These are phyloP conservation scores for Trissonchulus sp. DNA, from an alignment of 2,888 invertebrate genomes.

Conservation along the genomic window DNA sequence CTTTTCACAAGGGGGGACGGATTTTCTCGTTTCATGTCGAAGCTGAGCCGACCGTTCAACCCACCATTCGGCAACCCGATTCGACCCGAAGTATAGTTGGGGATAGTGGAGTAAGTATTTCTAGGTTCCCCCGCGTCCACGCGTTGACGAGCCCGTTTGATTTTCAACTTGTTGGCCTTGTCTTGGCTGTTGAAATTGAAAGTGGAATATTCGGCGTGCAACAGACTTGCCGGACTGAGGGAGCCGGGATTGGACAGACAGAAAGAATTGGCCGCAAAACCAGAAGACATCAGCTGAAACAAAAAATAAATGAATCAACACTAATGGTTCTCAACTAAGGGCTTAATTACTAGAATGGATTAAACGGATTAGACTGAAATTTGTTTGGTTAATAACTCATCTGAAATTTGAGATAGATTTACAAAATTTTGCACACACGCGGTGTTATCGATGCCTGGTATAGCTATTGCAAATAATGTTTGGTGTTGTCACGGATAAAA, in stretches of 20 bases:
- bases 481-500: too few relatives aligned
- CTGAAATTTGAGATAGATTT: too few relatives aligned
- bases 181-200: not conserved
- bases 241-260: not conserved
- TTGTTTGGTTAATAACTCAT: too few relatives aligned
- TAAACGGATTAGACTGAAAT: too few relatives aligned
- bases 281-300: not conserved
- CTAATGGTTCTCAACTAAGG: too few relatives aligned
- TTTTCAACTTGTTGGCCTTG: conserved; percentile 49
- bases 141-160: conserved; percentile 87
- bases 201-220: not conserved
- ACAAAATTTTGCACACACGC: too few relatives aligned
- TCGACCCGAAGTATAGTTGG: not conserved
- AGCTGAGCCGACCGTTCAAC: conserved; percentile 6
- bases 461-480: too few relatives aligned
- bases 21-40: not conserved
- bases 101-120: conserved; percentile 76
- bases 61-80: not conserved
- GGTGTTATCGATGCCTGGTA: too few relatives aligned
- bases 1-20: not conserved
- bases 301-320: too few relatives aligned
- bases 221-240: not conserved
- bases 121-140: conserved; percentile 87
- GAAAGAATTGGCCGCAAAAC: not conserved
- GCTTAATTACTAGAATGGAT: too few relatives aligned